Evolutionary conservation across 2,888 invertebrate genomes (phyloP), one percentile per base, ranked within the genome.

Genomic region (Aethes cnicana): DNA sequence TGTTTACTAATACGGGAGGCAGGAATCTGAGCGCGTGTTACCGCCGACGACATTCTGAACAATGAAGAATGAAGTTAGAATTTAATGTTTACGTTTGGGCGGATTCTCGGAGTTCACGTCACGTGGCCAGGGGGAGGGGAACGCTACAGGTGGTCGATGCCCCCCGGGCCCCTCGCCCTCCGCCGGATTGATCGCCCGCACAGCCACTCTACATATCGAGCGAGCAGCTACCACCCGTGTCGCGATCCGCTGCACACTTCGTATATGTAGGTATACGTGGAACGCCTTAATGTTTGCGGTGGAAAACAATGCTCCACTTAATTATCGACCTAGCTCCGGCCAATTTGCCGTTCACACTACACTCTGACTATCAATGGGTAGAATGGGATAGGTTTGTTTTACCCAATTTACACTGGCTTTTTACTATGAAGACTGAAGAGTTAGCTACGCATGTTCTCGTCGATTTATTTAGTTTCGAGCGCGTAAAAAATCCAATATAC

Each of bases 41-140:
- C 17, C 54, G 42, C 20, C 76, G 72, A 66, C 77, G 77, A 79
- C 83, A 83, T 82, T 83, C 82, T 77, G 79, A 78, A 85, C 87
- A 83, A 83, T 86, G 84, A 87, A 86, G 87, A 86, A 84, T 84
- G 87, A 84, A 86, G 77, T 83, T 84, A 85, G 87, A 85, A 87
- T 59, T 87, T 87, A 84, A 85, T 89, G 89, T 89, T 89, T 89
- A 88, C 88, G 88, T 88, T 87, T 87, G 83, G 87, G 84, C 81
- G 84, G 85, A 84, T 86, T 85, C 85, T 86, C 76, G 67, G 76
- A 77, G 84, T 77, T 84, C 76, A 86, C 88, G 88, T 88, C 89
- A 88, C 88, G 88, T 88, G 64, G 63, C 65, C 47, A 55, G 62
- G 36, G 62, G 55, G 20, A 26, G 49, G 68, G 64, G 18, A 47